Conservation (phyloP, 2,113 vertebrate genomes). For the Varanus komodoensis region DNA sequence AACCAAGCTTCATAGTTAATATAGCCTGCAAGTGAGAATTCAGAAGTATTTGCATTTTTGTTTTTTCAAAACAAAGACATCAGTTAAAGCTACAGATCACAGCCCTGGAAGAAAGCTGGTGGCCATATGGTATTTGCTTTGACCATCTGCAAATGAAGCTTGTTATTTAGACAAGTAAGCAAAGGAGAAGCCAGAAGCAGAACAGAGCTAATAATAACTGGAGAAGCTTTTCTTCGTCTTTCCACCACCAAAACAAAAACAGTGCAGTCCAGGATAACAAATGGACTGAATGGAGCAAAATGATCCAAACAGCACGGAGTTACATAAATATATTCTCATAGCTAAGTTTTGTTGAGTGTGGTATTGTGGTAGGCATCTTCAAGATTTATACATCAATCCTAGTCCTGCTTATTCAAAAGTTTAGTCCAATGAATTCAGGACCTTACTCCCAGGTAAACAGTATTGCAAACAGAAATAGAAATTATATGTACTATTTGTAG, state of each 20-base stretch:
- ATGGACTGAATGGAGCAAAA: neutral
- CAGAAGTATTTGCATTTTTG: constrained; percentile 1
- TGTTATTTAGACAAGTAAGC: constrained; percentile 26
- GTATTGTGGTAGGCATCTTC: too few species aligned
- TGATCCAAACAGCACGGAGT: neutral
- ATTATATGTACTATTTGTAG: neutral
- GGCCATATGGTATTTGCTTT: constrained; percentile 21
- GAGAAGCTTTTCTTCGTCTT: neutral
- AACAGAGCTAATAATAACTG: constrained; percentile 18
- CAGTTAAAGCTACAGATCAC: neutral
- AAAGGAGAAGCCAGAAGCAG: neutral
- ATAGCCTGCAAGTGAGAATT: constrained; percentile 4
- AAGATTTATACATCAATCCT: neutral
- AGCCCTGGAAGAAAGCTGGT: constrained; percentile 15
- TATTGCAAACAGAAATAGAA: neutral
- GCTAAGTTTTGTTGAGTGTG: neutral
- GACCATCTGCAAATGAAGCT: constrained; percentile 6
- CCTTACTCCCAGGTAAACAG: neutral
- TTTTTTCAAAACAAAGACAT: constrained; percentile 47
- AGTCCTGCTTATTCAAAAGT: neutral
- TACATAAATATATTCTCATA: neutral
- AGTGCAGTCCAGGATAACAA: neutral
- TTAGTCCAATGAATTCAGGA: neutral
- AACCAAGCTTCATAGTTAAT: neutral
- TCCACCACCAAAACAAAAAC: neutral